A percentile compares a stretch with the other conserved stretches of the same genome.
Evolutionary conservation across 1,140 invertebrate genomes (phyloP).

Genomic region (Polypedilum pembai): DNA sequence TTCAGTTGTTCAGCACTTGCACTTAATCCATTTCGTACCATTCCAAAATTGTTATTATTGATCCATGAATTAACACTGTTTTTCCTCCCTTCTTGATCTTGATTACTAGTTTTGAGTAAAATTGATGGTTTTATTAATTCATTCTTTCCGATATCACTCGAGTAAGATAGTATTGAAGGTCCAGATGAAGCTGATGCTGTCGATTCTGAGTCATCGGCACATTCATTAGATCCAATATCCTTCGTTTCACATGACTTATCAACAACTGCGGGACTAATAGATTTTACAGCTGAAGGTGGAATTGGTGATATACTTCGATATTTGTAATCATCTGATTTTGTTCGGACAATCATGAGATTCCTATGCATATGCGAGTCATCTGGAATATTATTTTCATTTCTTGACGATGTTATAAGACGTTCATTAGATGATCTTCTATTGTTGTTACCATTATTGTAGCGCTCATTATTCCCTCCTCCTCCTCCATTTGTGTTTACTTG

Average conservation of each 20-base stretch:
- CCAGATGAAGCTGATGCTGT: not conserved
- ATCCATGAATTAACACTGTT: not conserved
- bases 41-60: not conserved
- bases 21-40: not conserved
- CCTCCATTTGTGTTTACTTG: not conserved
- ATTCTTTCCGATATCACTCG: not conserved
- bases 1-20: constrained; percentile 9
- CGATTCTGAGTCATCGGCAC: not conserved
- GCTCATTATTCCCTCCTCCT: not conserved
- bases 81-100: not conserved
- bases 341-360: not conserved
- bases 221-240: not conserved
- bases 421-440: not conserved
- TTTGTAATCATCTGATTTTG: not conserved
- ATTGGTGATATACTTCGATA: not conserved
- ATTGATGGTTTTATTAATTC: not conserved
- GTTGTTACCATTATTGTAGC: not conserved
- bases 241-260: not conserved
- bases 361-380: not conserved
- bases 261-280: not conserved
- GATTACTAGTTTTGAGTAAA: not conserved
- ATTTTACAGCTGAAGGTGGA: not conserved
- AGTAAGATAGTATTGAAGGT: not conserved
- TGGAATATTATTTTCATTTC: not conserved
- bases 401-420: not conserved